Conservation (phyloP, 2,888 invertebrate species). For the Volucella zonaria region DNA sequence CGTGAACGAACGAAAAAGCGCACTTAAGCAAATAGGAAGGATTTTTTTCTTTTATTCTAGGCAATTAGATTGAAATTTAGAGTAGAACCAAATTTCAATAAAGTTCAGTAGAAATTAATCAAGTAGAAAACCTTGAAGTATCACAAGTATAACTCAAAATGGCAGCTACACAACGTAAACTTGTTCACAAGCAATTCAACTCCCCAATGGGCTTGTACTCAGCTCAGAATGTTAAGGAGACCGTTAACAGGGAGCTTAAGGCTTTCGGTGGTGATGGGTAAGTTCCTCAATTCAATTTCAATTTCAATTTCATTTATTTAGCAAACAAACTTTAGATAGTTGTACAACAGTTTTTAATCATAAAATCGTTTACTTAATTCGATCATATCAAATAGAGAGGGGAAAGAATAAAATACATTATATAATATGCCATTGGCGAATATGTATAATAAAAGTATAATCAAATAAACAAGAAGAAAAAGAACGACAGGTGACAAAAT, state of each 20-base stretch:
- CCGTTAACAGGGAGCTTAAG: constrained; percentile 90
- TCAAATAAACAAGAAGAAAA: too few relatives aligned
- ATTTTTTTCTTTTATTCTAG: constrained; percentile 49
- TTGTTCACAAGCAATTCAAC: constrained; percentile 95
- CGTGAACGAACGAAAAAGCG: constrained; percentile 18
- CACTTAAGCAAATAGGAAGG: constrained; percentile 28
- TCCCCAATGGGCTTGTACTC: constrained; percentile 94
- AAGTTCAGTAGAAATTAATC: constrained; percentile 69
- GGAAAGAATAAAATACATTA: too few relatives aligned
- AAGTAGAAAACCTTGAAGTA: constrained; percentile 76
- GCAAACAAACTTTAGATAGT: too few relatives aligned
- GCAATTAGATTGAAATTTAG: constrained; percentile 47
- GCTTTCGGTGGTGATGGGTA: constrained; percentile 92
- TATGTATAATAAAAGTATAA: too few relatives aligned
- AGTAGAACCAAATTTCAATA: constrained; percentile 61
- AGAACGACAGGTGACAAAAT: too few relatives aligned
- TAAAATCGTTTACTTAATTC: too few relatives aligned
- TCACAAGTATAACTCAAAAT: constrained; percentile 83
- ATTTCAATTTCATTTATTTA: not conserved
- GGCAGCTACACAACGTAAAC: constrained; percentile 87
- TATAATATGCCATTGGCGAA: too few relatives aligned
- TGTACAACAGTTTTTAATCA: too few relatives aligned
- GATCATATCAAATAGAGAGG: too few relatives aligned
- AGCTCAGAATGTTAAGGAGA: constrained; percentile 90
- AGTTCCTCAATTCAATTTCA: constrained; percentile 79